Evolutionary conservation across 2,888 invertebrate species (phyloP).

Genomic region (Xestoiulus laeticollis): DNA sequence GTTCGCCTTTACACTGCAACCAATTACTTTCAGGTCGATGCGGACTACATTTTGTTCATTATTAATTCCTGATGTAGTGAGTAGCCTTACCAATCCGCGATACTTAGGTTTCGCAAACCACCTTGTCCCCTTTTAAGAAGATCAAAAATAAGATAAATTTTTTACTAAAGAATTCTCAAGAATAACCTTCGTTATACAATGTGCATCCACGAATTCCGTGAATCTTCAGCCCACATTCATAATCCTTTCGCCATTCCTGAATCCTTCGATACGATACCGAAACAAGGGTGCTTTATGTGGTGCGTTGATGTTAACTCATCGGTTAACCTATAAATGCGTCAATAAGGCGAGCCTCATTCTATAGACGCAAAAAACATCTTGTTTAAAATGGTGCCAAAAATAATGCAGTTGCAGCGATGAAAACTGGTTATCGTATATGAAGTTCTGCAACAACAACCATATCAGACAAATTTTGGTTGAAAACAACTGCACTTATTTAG

Average conservation of each 20-base stretch:
- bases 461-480: neutral
- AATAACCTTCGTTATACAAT: neutral
- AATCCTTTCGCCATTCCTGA: neutral
- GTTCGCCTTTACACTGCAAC: neutral
- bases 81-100: neutral
- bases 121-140: neutral
- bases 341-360: neutral
- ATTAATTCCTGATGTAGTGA: neutral
- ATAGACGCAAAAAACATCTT: neutral
- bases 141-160: constrained; percentile 12
- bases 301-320: neutral
- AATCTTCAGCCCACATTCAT: neutral
- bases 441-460: neutral
- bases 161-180: neutral
- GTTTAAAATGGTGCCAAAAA: constrained; percentile 7
- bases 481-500: neutral
- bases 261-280: neutral
- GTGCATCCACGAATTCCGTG: neutral
- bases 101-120: neutral
- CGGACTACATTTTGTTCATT: neutral
- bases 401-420: neutral
- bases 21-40: constrained; percentile 10
- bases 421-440: constrained; percentile 3
- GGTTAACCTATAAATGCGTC: constrained; percentile 21
- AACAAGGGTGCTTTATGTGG: neutral